Percentiles rank a stretch among this genome's conserved stretches.
Conservation (phyloP, 2,888 invertebrate species). For the Diaperis boleti region DNA sequence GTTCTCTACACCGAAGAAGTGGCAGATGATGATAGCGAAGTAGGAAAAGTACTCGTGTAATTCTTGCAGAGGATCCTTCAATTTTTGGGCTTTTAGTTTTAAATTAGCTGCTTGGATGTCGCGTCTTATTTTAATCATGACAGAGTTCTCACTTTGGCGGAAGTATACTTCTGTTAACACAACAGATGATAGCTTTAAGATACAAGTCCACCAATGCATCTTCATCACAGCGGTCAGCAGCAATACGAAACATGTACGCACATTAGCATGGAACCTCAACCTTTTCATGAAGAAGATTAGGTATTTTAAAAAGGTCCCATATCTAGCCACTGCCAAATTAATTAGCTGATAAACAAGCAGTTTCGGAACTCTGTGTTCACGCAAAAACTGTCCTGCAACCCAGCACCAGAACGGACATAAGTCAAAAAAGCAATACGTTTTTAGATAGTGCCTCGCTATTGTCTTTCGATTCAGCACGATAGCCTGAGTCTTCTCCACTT, state of each 20-base stretch:
- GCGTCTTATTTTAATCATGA: neutral
- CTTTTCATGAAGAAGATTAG: neutral
- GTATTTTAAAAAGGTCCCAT: neutral
- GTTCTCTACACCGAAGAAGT: slow-evolving; percentile 2
- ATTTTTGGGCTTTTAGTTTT: neutral
- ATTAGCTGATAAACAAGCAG: neutral
- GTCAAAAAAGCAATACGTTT: slow-evolving; percentile 20
- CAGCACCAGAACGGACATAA: neutral
- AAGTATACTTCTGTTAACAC: neutral
- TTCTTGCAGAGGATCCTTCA: too few relatives aligned
- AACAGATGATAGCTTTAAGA: neutral
- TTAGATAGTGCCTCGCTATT: slow-evolving; percentile 4
- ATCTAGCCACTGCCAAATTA: neutral
- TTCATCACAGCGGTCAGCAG: neutral
- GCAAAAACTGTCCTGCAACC: too few relatives aligned
- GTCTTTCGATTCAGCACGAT: neutral
- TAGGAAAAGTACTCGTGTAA: neutral
- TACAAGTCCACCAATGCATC: slow-evolving; percentile 8
- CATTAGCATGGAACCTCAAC: neutral
- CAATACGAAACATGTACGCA: neutral
- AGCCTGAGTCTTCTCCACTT: neutral
- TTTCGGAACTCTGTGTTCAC: neutral
- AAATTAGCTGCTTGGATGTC: neutral
- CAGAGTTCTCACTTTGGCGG: neutral
- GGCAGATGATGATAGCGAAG: neutral